Base-by-base conservation (phyloP, 2,797 vertebrate species). In the Sternotherus odoratus region DNA sequence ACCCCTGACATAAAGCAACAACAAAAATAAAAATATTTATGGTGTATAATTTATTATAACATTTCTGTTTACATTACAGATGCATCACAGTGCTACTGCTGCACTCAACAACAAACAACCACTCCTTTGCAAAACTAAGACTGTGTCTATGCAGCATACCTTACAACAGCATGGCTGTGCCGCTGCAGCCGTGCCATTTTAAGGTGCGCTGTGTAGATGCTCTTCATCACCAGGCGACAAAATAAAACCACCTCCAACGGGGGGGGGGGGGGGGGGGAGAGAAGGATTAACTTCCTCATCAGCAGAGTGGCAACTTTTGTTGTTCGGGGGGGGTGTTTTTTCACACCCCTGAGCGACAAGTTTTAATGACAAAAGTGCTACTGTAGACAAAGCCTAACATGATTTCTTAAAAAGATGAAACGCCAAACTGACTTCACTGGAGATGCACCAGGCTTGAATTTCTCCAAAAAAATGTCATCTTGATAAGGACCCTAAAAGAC, bases 361-460 rank as follows among this genome's bases (percentile, higher is more conserved):
- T 53, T 53, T 53, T 53, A 24, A 24, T 9, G 53, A 53, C 9
- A 9, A 53, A 53, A 53, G 53, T 10, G 23, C 53, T 23, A 24
- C 8, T 53, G 53, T 24, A 53, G 53, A 53, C 23, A 24, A 53
- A 24, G 56, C 26, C 56, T 13, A 60, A 36, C 63, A 63, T 84
- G 12, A n/a, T 39, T 26, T 39, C 0, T 0, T n/a, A 48, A 11
- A 16, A 4, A 78, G 63, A 85, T 5, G 51, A 3, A n/a, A 77
- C 53, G 15, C n/a, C 51, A 66, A 86, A 84, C 3, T 10, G 75
- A 51, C 5, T 9, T 26, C 86, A 88, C 7, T 46, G 24, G 33
- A 83, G 6, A 12, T 53, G 66, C 23, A 53, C 43, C 24, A 49
- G 86, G 48, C 79, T 28, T 56, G 26, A 91, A 54, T 16, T 26